Evolutionary conservation across 2,888 invertebrate genomes (phyloP).

Genomic region (Muscina levida): DNA sequence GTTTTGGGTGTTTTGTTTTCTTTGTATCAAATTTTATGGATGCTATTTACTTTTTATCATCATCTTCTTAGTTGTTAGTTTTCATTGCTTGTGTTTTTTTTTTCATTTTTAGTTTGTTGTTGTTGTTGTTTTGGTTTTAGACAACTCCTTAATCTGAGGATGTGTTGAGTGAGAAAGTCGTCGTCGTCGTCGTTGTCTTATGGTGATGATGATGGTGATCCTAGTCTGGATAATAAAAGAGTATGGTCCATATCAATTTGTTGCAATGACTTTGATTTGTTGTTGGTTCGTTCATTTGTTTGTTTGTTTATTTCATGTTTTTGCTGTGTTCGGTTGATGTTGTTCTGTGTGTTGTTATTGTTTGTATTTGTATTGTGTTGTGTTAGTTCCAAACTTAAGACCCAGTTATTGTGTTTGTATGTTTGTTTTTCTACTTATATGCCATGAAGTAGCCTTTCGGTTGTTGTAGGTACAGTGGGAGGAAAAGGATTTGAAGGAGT

Average conservation of each 20-base stretch:
- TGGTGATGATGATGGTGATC: constrained; percentile 10
- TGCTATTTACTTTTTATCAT: constrained; percentile 19
- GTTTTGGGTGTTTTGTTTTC: constrained; percentile 4
- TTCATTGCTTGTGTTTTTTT: neutral
- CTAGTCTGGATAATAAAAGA: constrained; percentile 26
- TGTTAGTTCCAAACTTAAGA: constrained; percentile 49
- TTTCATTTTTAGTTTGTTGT: neutral
- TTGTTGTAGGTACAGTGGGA: too few species aligned
- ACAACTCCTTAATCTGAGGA: neutral
- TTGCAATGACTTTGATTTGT: constrained; percentile 68
- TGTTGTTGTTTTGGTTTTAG: neutral
- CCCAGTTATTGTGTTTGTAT: constrained; percentile 59
- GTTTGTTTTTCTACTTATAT: constrained; percentile 61
- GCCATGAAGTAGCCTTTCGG: too few species aligned
- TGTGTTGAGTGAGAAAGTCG: neutral
- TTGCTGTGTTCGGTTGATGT: constrained; percentile 1
- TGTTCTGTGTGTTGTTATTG: constrained; percentile 41
- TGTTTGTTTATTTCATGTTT: neutral
- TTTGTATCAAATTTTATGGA: constrained; percentile 17
- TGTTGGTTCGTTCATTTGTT: constrained; percentile 48
- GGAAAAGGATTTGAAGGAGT: too few species aligned
- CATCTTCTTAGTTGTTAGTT: neutral
- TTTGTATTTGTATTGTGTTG: constrained; percentile 56
- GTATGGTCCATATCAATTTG: constrained; percentile 54
- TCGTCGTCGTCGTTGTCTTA: too few species aligned